A percentile compares a stretch with the other conserved stretches of the same genome.
These are phyloP conservation scores for Oligia fasciuncula DNA, from an alignment of 2,888 invertebrate genomes.

Conservation along the genomic window DNA sequence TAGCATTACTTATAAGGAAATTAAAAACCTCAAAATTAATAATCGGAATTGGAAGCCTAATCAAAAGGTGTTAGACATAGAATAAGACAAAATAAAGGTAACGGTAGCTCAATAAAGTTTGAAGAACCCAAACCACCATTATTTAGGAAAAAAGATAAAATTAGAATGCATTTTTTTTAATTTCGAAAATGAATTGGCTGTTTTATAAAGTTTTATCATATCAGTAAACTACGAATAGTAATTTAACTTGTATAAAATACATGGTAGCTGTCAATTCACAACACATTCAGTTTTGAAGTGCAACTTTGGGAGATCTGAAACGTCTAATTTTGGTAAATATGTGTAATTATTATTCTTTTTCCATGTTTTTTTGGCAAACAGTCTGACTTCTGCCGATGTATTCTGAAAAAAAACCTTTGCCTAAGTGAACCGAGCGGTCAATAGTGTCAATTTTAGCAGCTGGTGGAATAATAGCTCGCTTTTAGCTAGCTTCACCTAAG, in stretches of 20 bases:
- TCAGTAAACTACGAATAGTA: conserved; percentile 39
- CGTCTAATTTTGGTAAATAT: conserved; percentile 43
- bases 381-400: not conserved
- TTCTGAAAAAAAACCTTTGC: not conserved
- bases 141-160: not conserved
- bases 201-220: conserved; percentile 31
- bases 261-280: not conserved
- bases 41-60: too few relatives aligned
- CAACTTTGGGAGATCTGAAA: conserved; percentile 45
- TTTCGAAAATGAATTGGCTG: not conserved
- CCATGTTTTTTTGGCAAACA: not conserved
- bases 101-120: not conserved
- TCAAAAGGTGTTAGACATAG: not conserved
- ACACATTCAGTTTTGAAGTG: conserved; percentile 36
- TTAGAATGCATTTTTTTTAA: not conserved
- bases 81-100: not conserved
- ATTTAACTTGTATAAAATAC: conserved; percentile 40
- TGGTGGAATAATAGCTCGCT: not conserved
- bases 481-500: not conserved
- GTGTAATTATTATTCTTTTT: not conserved
- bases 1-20: too few relatives aligned
- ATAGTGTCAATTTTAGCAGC: not conserved
- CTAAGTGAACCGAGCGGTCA: too few relatives aligned
- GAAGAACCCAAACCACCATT: not conserved
- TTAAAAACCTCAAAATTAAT: not conserved